Evolutionary conservation across 2,888 invertebrate genomes (phyloP).

Genomic region (Lepetodrilus schrolli): DNA sequence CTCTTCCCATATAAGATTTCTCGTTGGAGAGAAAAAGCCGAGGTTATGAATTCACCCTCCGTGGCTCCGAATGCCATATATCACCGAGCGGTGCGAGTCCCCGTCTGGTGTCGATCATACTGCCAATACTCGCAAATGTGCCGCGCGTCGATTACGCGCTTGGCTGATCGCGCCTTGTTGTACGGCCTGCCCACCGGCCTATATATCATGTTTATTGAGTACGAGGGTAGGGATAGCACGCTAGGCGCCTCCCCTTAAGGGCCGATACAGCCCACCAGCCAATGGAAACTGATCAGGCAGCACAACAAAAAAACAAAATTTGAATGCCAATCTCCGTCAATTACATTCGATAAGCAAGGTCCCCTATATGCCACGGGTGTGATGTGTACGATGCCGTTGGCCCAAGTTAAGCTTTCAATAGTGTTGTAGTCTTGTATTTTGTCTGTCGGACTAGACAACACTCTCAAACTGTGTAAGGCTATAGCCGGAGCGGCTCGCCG

Average conservation of each 20-base stretch:
- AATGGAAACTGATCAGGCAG: slow-evolving; percentile 46
- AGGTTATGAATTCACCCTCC: background rate
- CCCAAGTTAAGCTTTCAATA: background rate
- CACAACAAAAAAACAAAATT: slow-evolving; percentile 62
- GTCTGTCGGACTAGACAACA: background rate
- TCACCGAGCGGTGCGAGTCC: background rate
- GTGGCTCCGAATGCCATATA: background rate
- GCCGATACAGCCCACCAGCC: slow-evolving; percentile 40
- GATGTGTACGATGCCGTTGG: slow-evolving; percentile 19
- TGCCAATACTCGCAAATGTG: slow-evolving; percentile 8
- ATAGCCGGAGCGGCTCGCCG: background rate
- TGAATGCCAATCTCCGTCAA: slow-evolving; percentile 68
- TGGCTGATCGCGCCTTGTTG: background rate
- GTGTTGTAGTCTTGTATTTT: slow-evolving; percentile 4
- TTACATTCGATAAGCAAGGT: slow-evolving; percentile 63
- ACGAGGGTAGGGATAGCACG: background rate
- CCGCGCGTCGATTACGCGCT: slow-evolving; percentile 8
- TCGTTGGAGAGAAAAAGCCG: no score
- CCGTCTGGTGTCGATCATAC: background rate
- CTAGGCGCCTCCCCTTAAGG: slow-evolving; percentile 25
- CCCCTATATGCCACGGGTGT: slow-evolving; percentile 55
- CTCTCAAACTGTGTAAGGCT: background rate
- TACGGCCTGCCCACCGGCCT: background rate
- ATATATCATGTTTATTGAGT: slow-evolving; percentile 20
- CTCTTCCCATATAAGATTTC: no score